Conservation (phyloP, 2,888 invertebrate genomes). For the Cenopis cana region DNA sequence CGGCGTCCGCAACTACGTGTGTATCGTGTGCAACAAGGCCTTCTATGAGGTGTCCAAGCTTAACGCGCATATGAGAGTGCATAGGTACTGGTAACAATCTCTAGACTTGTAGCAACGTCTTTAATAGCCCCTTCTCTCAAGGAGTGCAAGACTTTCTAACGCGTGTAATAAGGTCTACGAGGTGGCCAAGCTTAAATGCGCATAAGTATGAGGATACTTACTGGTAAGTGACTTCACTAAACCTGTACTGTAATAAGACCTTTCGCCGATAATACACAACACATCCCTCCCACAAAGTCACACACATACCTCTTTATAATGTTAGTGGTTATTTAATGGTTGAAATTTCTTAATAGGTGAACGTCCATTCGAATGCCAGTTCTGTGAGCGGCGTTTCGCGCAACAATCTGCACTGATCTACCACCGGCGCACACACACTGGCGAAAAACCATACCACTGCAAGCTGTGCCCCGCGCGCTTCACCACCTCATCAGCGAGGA, state of each 20-base stretch:
- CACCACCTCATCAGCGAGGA: constrained; percentile 81
- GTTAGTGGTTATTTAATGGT: too few species aligned
- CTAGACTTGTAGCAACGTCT: neutral
- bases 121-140: too few species aligned
- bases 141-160: too few species aligned
- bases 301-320: too few species aligned
- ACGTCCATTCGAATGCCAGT: constrained; percentile 80
- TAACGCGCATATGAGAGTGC: constrained; percentile 81
- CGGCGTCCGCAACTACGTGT: constrained; percentile 80
- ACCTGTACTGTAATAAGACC: too few species aligned
- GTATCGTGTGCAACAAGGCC: constrained; percentile 74
- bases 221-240: too few species aligned
- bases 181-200: too few species aligned
- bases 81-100: constrained; percentile 65
- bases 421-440: constrained; percentile 82
- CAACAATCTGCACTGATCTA: constrained; percentile 83
- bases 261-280: too few species aligned
- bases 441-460: constrained; percentile 81
- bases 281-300: too few species aligned
- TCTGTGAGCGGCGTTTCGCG: constrained; percentile 78
- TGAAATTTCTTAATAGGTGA: constrained; percentile 62
- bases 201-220: too few species aligned
- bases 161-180: too few species aligned
- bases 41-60: constrained; percentile 83
- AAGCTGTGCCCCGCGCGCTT: constrained; percentile 76